A percentile compares a stretch with the other conserved stretches of the same genome.
phyloP scores from a whole-genome alignment of 1,140 invertebrate species.

The Drosophila punjabiensis region DNA sequence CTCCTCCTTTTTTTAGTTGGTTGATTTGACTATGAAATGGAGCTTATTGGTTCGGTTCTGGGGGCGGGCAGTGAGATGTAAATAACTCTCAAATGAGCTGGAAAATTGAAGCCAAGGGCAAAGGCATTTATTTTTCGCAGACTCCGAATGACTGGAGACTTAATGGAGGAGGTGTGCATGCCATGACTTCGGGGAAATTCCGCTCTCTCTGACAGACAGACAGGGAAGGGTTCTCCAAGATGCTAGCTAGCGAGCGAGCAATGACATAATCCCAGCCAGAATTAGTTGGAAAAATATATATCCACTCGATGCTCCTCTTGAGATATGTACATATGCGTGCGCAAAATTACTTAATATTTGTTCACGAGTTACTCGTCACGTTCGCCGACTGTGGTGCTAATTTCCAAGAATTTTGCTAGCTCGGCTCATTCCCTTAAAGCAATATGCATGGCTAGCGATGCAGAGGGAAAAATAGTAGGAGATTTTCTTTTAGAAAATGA shows the following conservation, averaged over 20 bases:
- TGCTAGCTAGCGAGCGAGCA: constrained; percentile 6
- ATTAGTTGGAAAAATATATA: constrained; percentile 39
- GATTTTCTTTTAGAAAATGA: not conserved
- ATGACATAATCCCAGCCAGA: constrained; percentile 50
- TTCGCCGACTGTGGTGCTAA: constrained; percentile 34
- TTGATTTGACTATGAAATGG: constrained; percentile 64
- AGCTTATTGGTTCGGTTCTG: constrained; percentile 35
- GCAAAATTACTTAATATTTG: constrained; percentile 59
- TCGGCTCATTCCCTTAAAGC: constrained; percentile 31
- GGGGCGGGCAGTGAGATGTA: constrained; percentile 25
- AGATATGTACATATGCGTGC: constrained; percentile 36
- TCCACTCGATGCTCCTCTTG: constrained; percentile 30
- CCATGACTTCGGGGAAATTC: constrained; percentile 37
- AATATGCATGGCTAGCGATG: constrained; percentile 31
- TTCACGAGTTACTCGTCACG: constrained; percentile 42
- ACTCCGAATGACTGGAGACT: constrained; percentile 36
- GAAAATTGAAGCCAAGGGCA: constrained; percentile 66
- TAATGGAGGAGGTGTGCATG: constrained; percentile 53
- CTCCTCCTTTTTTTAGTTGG: constrained; percentile 26
- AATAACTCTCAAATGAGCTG: constrained; percentile 66
- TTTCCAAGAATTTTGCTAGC: constrained; percentile 44
- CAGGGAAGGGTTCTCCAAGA: constrained; percentile 21
- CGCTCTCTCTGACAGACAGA: constrained; percentile 3
- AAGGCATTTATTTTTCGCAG: constrained; percentile 39
- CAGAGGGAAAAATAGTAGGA: not conserved